phyloP scores from a whole-genome alignment of 2,888 invertebrate species.

The Philereme vetulata region DNA sequence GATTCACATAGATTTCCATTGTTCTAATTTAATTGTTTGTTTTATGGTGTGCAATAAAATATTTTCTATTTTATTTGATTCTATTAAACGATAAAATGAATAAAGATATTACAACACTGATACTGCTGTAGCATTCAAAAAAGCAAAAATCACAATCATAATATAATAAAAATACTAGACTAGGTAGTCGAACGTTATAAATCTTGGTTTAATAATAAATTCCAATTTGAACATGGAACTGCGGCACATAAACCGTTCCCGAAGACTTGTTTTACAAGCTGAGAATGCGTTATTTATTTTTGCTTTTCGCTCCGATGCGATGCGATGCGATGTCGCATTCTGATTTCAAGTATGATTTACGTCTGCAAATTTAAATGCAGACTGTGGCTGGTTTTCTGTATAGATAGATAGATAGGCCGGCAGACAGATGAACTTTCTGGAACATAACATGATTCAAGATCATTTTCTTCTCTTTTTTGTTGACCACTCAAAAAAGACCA shows the following conservation, averaged over 20 bases:
- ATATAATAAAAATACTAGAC: too few species aligned
- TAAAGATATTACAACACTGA: background rate
- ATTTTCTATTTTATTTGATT: too few species aligned
- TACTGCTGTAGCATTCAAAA: background rate
- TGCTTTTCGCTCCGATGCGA: slow-evolving; percentile 7
- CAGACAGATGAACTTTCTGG: too few species aligned
- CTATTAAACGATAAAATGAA: too few species aligned
- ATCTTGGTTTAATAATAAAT: slow-evolving; percentile 1
- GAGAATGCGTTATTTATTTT: slow-evolving; percentile 25
- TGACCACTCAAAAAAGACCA: too few species aligned
- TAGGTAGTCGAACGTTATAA: background rate
- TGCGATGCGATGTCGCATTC: slow-evolving; percentile 7
- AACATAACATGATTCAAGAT: too few species aligned
- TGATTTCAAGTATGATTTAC: slow-evolving; percentile 3
- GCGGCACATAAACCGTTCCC: slow-evolving; percentile 15
- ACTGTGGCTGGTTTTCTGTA: too few species aligned
- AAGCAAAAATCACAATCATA: background rate
- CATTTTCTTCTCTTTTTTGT: too few species aligned
- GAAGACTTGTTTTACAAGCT: slow-evolving; percentile 24
- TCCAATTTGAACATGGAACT: slow-evolving; percentile 14
- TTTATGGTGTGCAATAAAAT: too few species aligned
- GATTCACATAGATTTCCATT: too few species aligned
- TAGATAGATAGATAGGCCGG: too few species aligned
- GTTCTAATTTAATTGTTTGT: too few species aligned
- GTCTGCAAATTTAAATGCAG: background rate